Conservation (phyloP, 2,113 vertebrate genomes). For the Dissostichus mawsoni region DNA sequence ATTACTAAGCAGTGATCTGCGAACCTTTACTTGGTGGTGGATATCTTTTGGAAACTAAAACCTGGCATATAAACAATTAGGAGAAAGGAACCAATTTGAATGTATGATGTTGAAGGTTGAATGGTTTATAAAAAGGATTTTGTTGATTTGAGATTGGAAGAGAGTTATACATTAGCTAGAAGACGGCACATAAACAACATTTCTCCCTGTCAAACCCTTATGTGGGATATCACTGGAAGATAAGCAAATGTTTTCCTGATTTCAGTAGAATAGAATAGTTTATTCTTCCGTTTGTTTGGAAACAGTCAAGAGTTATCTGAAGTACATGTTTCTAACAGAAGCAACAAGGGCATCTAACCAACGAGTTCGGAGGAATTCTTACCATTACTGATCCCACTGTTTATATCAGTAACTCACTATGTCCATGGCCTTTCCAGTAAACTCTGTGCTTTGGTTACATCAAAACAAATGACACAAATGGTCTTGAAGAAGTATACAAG, state of each 20-base stretch:
- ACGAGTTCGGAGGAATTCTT: slow-evolving; percentile 29
- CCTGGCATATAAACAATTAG: neutral
- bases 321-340: slow-evolving; percentile 21
- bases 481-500: slow-evolving; percentile 18
- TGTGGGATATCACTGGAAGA: neutral
- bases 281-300: slow-evolving; percentile 28
- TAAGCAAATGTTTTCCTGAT: too few species aligned
- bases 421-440: slow-evolving; percentile 56
- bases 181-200: neutral
- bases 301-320: slow-evolving; percentile 22
- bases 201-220: neutral
- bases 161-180: neutral
- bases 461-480: slow-evolving; percentile 64
- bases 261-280: neutral
- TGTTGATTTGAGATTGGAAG: neutral
- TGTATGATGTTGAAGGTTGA: too few species aligned
- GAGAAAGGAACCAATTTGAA: neutral
- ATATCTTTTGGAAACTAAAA: neutral
- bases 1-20: neutral
- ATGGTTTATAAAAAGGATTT: neutral
- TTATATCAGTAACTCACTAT: slow-evolving; percentile 49
- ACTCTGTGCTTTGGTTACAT: slow-evolving; percentile 44
- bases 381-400: slow-evolving; percentile 38
- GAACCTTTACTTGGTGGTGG: neutral
- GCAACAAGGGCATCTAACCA: slow-evolving; percentile 10